Percentiles rank a stretch among this genome's conserved stretches.
Conservation (phyloP, 2,797 vertebrate species). For the Chanos chanos region DNA sequence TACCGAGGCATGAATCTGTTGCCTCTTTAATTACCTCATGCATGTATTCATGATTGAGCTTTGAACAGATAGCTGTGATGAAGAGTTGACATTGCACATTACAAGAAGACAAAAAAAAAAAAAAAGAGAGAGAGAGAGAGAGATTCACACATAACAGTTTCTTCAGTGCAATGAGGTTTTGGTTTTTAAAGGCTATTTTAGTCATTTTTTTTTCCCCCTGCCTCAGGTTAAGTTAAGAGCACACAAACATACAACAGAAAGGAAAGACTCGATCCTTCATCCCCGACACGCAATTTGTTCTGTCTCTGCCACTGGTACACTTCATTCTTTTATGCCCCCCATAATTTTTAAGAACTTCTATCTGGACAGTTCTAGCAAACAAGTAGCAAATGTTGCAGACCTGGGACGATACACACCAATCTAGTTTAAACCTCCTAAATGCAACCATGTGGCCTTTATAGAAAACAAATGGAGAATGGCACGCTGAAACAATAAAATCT, state of each 20-base stretch:
- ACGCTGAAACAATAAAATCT: conserved; percentile 73
- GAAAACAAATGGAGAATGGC: conserved; percentile 85
- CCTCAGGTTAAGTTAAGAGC: conserved; percentile 19
- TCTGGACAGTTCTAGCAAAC: conserved; percentile 68
- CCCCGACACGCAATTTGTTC: conserved; percentile 30
- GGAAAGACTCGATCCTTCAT: conserved; percentile 25
- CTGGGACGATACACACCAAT: conserved; percentile 62
- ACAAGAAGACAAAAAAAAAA: too few relatives aligned
- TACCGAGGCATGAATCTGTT: too few relatives aligned
- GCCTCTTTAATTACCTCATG: too few relatives aligned
- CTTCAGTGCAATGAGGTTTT: conserved; percentile 35
- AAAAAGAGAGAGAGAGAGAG: too few relatives aligned
- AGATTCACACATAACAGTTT: too few relatives aligned
- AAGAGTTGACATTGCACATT: too few relatives aligned
- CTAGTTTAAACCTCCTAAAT: conserved; percentile 78
- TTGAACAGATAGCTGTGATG: too few relatives aligned
- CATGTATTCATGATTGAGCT: too few relatives aligned
- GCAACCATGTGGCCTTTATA: conserved; percentile 89
- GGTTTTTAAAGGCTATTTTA: conserved; percentile 47
- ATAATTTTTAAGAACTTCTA: conserved; percentile 53
- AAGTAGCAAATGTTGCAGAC: conserved; percentile 80
- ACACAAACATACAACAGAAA: not conserved
- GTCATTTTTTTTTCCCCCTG: conserved; percentile 20
- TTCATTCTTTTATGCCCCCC: conserved; percentile 21
- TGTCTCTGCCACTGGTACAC: not conserved